phyloP scores from a whole-genome alignment of 2,113 vertebrate species.

The Gulo gulo region DNA sequence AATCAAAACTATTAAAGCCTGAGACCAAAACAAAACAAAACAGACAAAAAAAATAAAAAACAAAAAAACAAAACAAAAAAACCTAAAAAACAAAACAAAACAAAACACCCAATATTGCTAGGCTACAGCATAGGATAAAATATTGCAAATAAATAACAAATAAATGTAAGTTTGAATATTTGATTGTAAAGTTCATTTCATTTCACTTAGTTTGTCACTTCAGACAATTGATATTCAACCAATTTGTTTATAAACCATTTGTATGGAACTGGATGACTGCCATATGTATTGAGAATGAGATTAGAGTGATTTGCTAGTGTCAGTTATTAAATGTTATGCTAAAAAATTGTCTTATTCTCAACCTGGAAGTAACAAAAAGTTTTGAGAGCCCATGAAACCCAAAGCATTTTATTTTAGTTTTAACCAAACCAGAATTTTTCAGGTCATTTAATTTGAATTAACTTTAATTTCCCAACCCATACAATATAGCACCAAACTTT shows the following conservation, averaged over 20 bases:
- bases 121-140: neutral
- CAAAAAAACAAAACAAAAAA: neutral
- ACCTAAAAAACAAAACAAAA: neutral
- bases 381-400: neutral
- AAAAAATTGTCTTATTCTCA: neutral
- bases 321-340: neutral
- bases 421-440: neutral
- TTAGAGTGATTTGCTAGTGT: neutral
- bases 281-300: neutral
- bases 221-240: neutral
- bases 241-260: neutral
- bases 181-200: neutral
- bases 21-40: neutral
- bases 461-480: neutral
- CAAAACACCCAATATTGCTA: neutral
- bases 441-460: neutral
- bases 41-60: neutral
- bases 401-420: neutral
- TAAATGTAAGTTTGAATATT: neutral
- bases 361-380: neutral
- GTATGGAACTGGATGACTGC: neutral
- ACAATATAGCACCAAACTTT: neutral
- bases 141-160: neutral
- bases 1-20: neutral
- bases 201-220: neutral